Conservation (phyloP, 2,113 vertebrate species). For the Myrmophylax atrothorax region DNA sequence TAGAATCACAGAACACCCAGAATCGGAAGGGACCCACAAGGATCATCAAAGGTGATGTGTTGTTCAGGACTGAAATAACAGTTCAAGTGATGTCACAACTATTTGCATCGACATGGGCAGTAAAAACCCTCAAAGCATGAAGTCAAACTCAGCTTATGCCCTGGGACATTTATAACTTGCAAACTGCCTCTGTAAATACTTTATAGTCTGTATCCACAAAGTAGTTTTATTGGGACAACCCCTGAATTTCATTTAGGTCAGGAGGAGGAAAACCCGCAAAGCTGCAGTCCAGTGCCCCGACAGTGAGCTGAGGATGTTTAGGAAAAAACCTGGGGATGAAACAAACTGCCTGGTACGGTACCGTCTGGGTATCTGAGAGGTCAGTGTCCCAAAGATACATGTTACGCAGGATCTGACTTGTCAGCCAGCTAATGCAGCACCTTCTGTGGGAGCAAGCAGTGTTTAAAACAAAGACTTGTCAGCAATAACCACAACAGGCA, state of each 20-base stretch:
- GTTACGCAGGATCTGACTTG: not conserved
- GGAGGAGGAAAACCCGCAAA: not conserved
- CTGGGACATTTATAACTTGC: not conserved
- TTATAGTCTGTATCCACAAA: not conserved
- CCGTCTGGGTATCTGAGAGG: not conserved
- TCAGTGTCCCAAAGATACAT: not conserved
- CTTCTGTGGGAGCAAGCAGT: not conserved
- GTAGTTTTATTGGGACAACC: not conserved
- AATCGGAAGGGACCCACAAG: not conserved
- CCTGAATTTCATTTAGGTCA: not conserved
- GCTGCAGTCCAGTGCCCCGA: not conserved
- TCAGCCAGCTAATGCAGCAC: not conserved
- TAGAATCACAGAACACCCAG: not conserved
- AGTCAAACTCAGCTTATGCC: not conserved
- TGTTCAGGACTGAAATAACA: not conserved
- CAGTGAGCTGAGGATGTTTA: not conserved
- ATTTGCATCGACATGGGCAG: not conserved
- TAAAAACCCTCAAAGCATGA: not conserved
- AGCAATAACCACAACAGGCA: not conserved
- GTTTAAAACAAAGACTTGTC: not conserved
- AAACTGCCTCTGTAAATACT: not conserved
- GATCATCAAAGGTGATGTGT: rapidly evolving
- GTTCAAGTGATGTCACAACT: not conserved
- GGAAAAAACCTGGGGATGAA: not conserved
- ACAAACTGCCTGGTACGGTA: not conserved